Evolutionary conservation across 1,140 invertebrate species (phyloP).

Genomic region (Drosophila mauritiana): DNA sequence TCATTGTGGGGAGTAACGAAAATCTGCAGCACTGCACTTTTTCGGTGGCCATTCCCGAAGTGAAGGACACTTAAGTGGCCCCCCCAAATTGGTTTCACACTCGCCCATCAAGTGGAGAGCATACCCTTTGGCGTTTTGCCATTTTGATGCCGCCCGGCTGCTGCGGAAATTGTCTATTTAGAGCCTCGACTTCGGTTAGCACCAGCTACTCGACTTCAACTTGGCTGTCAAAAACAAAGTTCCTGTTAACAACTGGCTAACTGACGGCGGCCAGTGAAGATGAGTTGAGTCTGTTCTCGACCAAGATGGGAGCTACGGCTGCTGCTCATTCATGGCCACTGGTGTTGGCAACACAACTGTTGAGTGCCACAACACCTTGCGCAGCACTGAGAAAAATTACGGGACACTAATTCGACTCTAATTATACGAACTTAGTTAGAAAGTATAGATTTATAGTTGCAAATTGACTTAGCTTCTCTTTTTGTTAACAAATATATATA

Average conservation of each 20-base stretch:
- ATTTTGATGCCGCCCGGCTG: slow-evolving; percentile 23
- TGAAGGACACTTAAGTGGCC: slow-evolving; percentile 76
- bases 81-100: slow-evolving; percentile 79
- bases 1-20: slow-evolving; percentile 16
- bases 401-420: too few relatives aligned
- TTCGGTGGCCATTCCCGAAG: slow-evolving; percentile 56
- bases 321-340: slow-evolving; percentile 57
- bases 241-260: slow-evolving; percentile 43
- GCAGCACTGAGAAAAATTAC: slow-evolving; percentile 1
- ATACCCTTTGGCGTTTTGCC: slow-evolving; percentile 4
- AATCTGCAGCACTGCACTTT: slow-evolving; percentile 39
- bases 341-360: slow-evolving; percentile 49
- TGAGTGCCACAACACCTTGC: slow-evolving; percentile 33
- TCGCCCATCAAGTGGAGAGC: slow-evolving; percentile 62
- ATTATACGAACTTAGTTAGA: too few relatives aligned
- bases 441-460: background rate
- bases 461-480: background rate
- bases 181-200: slow-evolving; percentile 15
- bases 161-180: slow-evolving; percentile 52
- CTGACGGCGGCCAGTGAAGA: slow-evolving; percentile 15
- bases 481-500: too few relatives aligned
- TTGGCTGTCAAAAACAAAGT: slow-evolving; percentile 56
- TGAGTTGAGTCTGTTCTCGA: background rate
- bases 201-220: slow-evolving; percentile 14
- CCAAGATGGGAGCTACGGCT: slow-evolving; percentile 7